Evolutionary conservation across 2,113 vertebrate genomes (phyloP).

Genomic region (Lagopus leucura): DNA sequence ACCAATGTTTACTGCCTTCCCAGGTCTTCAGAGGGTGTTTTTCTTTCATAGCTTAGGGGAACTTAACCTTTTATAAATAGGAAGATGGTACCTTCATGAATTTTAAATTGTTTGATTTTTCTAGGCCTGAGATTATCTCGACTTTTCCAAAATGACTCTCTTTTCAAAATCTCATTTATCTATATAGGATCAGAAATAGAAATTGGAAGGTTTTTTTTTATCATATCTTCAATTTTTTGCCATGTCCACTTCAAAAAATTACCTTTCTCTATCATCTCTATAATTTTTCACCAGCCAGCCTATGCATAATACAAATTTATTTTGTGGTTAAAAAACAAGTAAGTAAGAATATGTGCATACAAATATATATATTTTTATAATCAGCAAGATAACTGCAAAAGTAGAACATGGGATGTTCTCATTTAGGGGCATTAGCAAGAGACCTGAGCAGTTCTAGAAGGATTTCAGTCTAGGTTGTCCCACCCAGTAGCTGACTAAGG

Average conservation of each 20-base stretch:
- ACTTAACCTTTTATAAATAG: slow-evolving; percentile 84
- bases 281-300: not conserved
- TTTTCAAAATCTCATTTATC: not conserved
- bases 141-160: not conserved
- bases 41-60: slow-evolving; percentile 82
- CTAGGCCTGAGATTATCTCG: slow-evolving; percentile 31
- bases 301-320: not conserved
- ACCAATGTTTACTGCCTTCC: slow-evolving; percentile 85
- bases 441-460: not conserved
- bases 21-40: slow-evolving; percentile 79
- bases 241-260: not conserved
- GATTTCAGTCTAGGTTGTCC: not conserved
- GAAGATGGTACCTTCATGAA: slow-evolving; percentile 79
- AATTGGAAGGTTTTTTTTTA: not conserved
- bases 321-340: not conserved
- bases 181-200: not conserved
- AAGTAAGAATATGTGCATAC: not conserved
- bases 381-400: not conserved
- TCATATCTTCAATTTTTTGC: not conserved
- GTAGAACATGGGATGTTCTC: not conserved
- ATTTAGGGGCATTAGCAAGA: not conserved
- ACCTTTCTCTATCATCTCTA: not conserved
- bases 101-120: slow-evolving; percentile 81
- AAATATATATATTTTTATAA: not conserved
- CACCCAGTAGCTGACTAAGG: not conserved